Conservation (phyloP, 1,140 invertebrate genomes). For the Pogonomyrmex barbatus region DNA sequence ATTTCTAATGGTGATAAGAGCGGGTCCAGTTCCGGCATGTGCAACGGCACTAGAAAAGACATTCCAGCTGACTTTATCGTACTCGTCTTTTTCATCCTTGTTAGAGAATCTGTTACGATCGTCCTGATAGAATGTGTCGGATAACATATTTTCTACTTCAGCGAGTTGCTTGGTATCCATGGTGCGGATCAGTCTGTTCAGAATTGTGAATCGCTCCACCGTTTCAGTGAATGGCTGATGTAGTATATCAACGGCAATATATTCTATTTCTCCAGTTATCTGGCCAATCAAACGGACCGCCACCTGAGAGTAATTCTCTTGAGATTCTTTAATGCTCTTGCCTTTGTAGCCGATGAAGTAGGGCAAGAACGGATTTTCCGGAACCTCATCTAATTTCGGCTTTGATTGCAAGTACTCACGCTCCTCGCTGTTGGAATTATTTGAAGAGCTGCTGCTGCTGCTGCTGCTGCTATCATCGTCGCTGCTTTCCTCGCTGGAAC, state of each 20-base stretch:
- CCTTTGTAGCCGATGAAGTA: conserved; percentile 86
- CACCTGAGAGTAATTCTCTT: conserved; percentile 78
- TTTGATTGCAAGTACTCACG: conserved; percentile 83
- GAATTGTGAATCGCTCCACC: conserved; percentile 88
- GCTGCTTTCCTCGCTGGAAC: conserved; percentile 47
- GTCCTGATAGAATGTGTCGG: too few relatives aligned
- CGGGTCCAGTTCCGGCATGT: conserved; percentile 89
- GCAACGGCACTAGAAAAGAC: conserved; percentile 88
- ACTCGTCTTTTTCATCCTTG: background rate
- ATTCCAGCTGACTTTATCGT: conserved; percentile 80
- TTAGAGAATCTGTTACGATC: background rate
- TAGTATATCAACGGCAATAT: conserved; percentile 73
- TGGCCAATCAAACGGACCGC: conserved; percentile 86
- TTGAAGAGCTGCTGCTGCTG: conserved; percentile 69
- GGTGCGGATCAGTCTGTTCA: conserved; percentile 87
- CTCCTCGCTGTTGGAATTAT: conserved; percentile 78
- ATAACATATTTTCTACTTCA: conserved; percentile 68
- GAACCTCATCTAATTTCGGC: conserved; percentile 84
- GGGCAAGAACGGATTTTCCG: conserved; percentile 85
- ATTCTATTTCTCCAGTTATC: conserved; percentile 86
- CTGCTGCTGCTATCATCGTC: background rate
- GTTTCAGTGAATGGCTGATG: background rate
- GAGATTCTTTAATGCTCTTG: conserved; percentile 81
- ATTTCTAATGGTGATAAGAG: conserved; percentile 87
- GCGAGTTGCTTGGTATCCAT: conserved; percentile 88